Conservation (phyloP, 2,888 invertebrate genomes). For the Nephrotoma guestfalica region DNA sequence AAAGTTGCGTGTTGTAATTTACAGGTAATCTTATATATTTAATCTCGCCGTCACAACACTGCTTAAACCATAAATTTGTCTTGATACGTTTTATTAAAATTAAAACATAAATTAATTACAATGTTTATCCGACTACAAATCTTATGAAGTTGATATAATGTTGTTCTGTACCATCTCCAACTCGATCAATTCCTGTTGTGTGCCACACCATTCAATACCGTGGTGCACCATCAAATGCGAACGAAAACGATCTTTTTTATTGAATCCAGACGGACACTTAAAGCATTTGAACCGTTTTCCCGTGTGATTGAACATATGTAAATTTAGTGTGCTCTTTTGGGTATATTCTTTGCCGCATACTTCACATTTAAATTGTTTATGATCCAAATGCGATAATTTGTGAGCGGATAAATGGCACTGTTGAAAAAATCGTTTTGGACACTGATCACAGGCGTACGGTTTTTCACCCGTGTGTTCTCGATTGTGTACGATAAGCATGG, state of each 20-base stretch:
- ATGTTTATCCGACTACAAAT: background rate
- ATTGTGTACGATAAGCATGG: slow-evolving; percentile 7
- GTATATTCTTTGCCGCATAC: slow-evolving; percentile 12
- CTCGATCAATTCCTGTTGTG: background rate
- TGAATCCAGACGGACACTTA: slow-evolving; percentile 11
- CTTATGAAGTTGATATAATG: background rate
- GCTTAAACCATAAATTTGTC: too few species aligned
- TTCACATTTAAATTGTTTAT: slow-evolving; percentile 1
- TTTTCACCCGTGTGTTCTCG: slow-evolving; percentile 7
- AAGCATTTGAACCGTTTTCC: slow-evolving; percentile 13
- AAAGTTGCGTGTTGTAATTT: too few species aligned
- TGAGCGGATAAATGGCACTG: background rate
- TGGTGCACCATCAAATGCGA: background rate
- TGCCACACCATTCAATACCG: background rate
- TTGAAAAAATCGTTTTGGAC: background rate
- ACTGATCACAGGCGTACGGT: background rate
- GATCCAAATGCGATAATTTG: background rate
- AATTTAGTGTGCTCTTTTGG: slow-evolving; percentile 13
- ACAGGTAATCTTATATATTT: too few species aligned
- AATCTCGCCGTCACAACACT: too few species aligned
- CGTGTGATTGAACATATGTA: slow-evolving; percentile 14
- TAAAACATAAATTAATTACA: background rate
- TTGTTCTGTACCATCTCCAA: background rate
- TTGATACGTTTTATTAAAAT: background rate
- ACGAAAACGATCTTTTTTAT: slow-evolving; percentile 11